Conservation (phyloP, 2,113 vertebrate genomes). For the Melanerpes aurifrons region DNA sequence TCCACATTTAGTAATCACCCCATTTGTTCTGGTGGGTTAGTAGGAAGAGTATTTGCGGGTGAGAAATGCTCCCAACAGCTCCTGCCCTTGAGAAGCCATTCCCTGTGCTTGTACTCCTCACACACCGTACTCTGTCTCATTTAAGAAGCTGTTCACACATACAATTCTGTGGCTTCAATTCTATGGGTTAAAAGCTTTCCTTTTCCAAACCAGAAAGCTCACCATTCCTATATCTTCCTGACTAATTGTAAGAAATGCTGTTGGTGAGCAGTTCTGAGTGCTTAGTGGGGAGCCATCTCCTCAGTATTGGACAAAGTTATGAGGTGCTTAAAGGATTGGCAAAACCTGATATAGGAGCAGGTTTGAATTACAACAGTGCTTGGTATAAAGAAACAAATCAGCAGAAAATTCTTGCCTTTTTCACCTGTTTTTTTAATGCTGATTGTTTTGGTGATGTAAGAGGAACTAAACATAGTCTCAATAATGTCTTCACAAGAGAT, state of each 20-base stretch:
- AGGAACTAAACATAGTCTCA: neutral
- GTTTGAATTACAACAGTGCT: neutral
- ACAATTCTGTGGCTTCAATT: neutral
- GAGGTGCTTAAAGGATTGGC: neutral
- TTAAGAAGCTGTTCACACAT: neutral
- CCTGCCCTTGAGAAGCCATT: conserved; percentile 54
- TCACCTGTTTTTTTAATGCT: neutral
- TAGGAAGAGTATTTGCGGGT: conserved; percentile 28
- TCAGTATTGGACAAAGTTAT: neutral
- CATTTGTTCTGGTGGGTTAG: conserved; percentile 30
- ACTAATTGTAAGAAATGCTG: neutral
- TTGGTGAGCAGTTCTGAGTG: neutral
- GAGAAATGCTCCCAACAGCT: neutral
- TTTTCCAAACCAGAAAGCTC: neutral
- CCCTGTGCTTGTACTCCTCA: neutral
- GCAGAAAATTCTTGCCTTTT: neutral
- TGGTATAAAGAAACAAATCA: neutral
- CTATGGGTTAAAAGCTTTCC: neutral
- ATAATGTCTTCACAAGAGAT: neutral
- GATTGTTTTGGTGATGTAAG: neutral
- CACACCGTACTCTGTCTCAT: neutral
- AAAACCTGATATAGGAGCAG: neutral
- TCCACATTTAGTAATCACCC: conserved; percentile 20
- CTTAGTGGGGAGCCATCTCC: neutral
- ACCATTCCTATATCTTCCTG: neutral